Evolutionary conservation across 2,888 invertebrate species (phyloP), one percentile per base, ranked within the genome.

Genomic region (Cremastinae sp.): DNA sequence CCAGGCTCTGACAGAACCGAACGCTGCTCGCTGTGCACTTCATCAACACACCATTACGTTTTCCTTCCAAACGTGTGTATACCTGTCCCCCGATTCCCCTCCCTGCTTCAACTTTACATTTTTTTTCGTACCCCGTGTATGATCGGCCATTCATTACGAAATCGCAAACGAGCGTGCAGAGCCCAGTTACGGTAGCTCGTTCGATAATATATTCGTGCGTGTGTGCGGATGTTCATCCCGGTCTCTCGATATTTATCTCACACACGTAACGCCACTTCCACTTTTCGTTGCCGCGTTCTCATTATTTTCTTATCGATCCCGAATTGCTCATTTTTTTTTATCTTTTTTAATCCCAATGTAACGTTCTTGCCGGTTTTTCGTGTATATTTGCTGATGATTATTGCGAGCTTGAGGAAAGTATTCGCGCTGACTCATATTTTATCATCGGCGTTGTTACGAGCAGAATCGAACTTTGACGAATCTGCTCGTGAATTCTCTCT

Each of bases 401-500:
- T n/a, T n/a, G n/a, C n/a, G n/a, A n/a, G n/a, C n/a, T n/a, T n/a
- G n/a, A n/a, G n/a, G n/a, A n/a, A n/a, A n/a, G n/a, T n/a, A n/a
- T n/a, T n/a, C n/a, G n/a, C n/a, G n/a, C n/a, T n/a, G n/a, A n/a
- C n/a, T n/a, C n/a, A n/a, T n/a, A n/a, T n/a, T n/a, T n/a, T n/a
- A n/a, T n/a, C n/a, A n/a, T n/a, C n/a, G n/a, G n/a, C n/a, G n/a
- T n/a, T n/a, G n/a, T 47, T 45, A 51, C 9, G 76, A 53, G 59
- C 79, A 78, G 16, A 75, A 56, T 14, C 79, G 79, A 4, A 83
- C 78, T 65, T 80, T 81, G 61, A 80, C 74, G 72, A 84, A 85
- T 80, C 84, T 82, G 51, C 80, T 80, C 47, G 79, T 83, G 28
- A 85, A 85, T 69, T 85, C 82, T 18, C 78, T 76, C 45, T 82